Base-by-base conservation (phyloP, 2,888 invertebrate species). In the Drosophila anomelani region DNA sequence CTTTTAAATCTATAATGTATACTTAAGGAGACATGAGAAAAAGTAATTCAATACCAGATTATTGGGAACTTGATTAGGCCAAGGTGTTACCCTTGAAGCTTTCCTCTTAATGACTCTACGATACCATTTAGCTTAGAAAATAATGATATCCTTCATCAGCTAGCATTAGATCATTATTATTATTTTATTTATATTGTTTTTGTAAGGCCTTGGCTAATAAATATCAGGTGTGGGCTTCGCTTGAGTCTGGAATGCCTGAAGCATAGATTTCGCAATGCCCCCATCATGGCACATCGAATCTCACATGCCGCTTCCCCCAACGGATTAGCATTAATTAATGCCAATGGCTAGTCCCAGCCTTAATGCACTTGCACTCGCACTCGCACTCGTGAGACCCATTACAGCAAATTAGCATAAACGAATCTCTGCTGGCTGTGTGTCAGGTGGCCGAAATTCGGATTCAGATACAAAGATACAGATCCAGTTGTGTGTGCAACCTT, bases 401-500 rank as follows among this genome's bases (percentile, higher is more conserved):
- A 34, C 32, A 51, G 34, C 51, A 9, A 63, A 64, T 64, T 64
- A 34, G 39, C 62, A 64, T 62, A 64, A 49, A 36, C 36, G 34
- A 34, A 63, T 49, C 38, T 62, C 23, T 8, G 62, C 23, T 26
- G 39, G 13, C 43, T 3, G 29, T 1, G 43, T n/a, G 39, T 10
- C 39, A 41, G 41, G 41, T 63, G 62, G 47, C 62, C 63, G 38
- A 63, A 61, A 32, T 66, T 67, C 26, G 6, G 29, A 15, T 26
- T 23, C 38, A 17, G 39, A 34, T 39, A 34, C 36, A 17, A 47
- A n/a, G n/a, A 15, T 44, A 13, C 46, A 46, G 26, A 29, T 26
- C 7, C 46, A 46, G 46, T 9, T 46, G 46, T 46, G 46, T n/a
- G 46, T 17, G 61, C 60, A 80, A 69, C 79, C 84, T 84, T 80